Evolutionary conservation across 35 echinoderm and acorn worm species (phyloP).

Genomic region (Apostichopus parvimensis): DNA sequence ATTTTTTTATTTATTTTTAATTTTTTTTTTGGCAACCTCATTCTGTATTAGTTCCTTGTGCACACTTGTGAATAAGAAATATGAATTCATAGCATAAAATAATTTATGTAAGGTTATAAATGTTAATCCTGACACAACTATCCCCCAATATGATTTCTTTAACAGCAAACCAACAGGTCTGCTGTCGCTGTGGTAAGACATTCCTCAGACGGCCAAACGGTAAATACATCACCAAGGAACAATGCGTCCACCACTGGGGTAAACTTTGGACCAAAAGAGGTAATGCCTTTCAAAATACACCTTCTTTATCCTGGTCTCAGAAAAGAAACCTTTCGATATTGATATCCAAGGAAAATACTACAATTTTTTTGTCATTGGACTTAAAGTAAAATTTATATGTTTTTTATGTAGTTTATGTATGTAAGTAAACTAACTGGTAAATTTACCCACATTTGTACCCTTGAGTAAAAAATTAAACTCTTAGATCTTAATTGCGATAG

Average conservation of each 20-base stretch:
- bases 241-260: conserved; percentile 92
- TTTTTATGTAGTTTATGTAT: too few species aligned
- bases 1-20: too few species aligned
- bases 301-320: too few species aligned
- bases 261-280: conserved; percentile 87
- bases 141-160: not conserved
- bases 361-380: too few species aligned
- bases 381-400: too few species aligned
- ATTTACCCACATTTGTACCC: too few species aligned
- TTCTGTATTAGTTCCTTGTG: too few species aligned
- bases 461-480: too few species aligned
- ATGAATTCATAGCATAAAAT: not conserved
- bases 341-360: too few species aligned
- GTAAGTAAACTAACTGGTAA: too few species aligned
- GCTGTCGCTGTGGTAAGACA: conserved; percentile 81
- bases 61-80: not conserved
- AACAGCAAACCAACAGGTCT: conserved; percentile 82
- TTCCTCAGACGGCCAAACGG: conserved; percentile 82
- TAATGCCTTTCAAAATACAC: not conserved
- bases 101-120: not conserved
- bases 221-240: conserved; percentile 87
- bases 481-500: not conserved
- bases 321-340: too few species aligned
- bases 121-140: not conserved
- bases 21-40: not conserved